Base-by-base conservation (phyloP, 2,888 invertebrate species). In the Odontothrips loti region DNA sequence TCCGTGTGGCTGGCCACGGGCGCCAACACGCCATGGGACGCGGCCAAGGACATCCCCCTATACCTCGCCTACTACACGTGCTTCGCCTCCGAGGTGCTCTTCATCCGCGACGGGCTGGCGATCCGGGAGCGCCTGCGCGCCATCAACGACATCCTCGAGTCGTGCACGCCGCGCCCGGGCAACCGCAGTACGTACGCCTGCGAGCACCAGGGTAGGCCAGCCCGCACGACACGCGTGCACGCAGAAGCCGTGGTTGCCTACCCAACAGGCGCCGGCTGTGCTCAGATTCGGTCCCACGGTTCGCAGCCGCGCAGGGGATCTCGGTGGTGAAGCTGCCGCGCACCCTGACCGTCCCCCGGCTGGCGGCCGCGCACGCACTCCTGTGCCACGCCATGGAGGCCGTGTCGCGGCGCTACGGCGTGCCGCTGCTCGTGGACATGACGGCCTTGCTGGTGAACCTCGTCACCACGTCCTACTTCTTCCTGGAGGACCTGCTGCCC, bases 401-500 rank as follows among this genome's bases (percentile, higher is more conserved):
- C 68, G 68, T 68, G 9, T 68, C 68, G 68, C 9, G 4, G 68
- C 68, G 68, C 68, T 68, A 68, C 68, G 68, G 68, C n/a, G 23
- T 23, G 68, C n/a, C 23, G 68, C 68, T 68, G 68, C n/a, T 23
- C n/a, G 68, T 68, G 8, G 68, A 23, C 68, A 68, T 68, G 68
- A 11, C 23, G 68, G 68, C n/a, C n/a, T 11, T 68, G 68, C 68
- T 68, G 68, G n/a, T 68, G n/a, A 68, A 68, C 68, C 68, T 68
- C n/a, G 68, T 68, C 68, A 68, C 23, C 68, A 68, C 68, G n/a
- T 68, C n/a, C n/a, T 68, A 68, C 68, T 23, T 68, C 8, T 68
- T 23, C 68, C 68, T 68, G n/a, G 68, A 68, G 68, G n/a, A 68
- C 68, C n/a, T 68, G 68, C 68, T 68, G 23, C 68, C 68, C 23